Conservation (phyloP, 2,888 invertebrate species). For the Halictus ligatus region DNA sequence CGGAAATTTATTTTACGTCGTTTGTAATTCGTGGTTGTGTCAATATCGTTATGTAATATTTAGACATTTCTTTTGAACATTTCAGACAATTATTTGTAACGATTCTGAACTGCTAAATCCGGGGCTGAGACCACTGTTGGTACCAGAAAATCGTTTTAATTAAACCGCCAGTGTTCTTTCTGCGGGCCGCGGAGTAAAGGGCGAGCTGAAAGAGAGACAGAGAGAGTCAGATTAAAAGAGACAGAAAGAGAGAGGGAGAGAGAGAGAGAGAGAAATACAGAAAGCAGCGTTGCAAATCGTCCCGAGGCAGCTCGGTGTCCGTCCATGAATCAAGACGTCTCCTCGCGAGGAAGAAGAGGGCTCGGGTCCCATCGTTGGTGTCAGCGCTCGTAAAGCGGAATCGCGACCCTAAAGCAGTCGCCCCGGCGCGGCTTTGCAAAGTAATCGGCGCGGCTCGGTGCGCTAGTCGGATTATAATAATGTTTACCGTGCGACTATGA, state of each 20-base stretch:
- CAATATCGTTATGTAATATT: too few relatives aligned
- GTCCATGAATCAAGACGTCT: constrained; percentile 11
- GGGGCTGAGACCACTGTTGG: not conserved
- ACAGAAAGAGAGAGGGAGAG: not conserved
- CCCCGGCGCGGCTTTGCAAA: constrained; percentile 66
- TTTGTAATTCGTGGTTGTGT: too few relatives aligned
- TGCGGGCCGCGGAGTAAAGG: not conserved
- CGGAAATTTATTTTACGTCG: too few relatives aligned
- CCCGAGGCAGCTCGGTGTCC: constrained; percentile 2
- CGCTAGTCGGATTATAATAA: constrained; percentile 77
- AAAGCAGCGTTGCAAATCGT: constrained; percentile 6
- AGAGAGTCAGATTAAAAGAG: not conserved
- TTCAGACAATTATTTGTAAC: too few relatives aligned
- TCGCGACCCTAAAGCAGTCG: constrained; percentile 53
- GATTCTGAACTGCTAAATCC: too few relatives aligned
- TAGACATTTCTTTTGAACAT: too few relatives aligned
- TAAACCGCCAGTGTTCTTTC: not conserved
- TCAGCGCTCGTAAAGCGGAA: constrained; percentile 76
- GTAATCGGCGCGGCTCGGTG: constrained; percentile 67
- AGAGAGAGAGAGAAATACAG: not conserved
- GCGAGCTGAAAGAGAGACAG: not conserved
- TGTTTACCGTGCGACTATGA: constrained; percentile 77
- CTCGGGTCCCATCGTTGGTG: constrained; percentile 15
- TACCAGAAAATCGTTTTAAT: not conserved
- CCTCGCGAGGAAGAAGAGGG: constrained; percentile 4